A percentile compares a stretch with the other conserved stretches of the same genome.
These are phyloP conservation scores for Oreochromis tanganicae DNA, from an alignment of 2,113 vertebrate genomes.

Conservation along the genomic window DNA sequence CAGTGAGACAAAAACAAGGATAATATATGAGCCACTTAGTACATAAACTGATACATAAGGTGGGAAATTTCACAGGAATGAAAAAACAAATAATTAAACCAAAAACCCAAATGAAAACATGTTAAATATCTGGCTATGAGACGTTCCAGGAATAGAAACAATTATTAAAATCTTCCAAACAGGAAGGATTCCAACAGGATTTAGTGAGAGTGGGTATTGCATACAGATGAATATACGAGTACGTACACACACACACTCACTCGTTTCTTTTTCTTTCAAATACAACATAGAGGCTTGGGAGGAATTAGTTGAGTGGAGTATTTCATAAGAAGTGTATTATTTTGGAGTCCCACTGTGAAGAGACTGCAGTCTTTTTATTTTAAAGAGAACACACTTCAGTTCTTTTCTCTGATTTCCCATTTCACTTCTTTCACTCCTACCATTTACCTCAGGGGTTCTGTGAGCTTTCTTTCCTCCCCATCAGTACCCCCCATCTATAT, in stretches of 20 bases:
- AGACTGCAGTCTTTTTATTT: constrained; percentile 19
- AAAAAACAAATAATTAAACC: background rate
- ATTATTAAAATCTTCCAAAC: constrained; percentile 44
- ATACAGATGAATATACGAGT: background rate
- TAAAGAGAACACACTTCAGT: constrained; percentile 2
- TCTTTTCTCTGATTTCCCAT: background rate
- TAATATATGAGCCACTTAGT: background rate
- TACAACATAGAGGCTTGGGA: background rate
- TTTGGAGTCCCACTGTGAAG: constrained; percentile 22
- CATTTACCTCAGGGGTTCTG: constrained; percentile 6
- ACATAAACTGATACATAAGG: background rate
- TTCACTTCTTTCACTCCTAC: background rate
- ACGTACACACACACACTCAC: background rate
- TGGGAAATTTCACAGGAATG: background rate
- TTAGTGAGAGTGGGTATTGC: constrained; percentile 1
- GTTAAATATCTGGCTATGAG: constrained; percentile 6
- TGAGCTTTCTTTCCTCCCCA: background rate
- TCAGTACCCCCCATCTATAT: background rate
- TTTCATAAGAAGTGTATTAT: constrained; percentile 28
- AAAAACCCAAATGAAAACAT: background rate
- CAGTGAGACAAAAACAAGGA: background rate
- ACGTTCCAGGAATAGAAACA: constrained; percentile 27
- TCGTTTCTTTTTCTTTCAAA: background rate
- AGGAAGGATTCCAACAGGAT: constrained; percentile 46
- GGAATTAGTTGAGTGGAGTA: constrained; percentile 20